A percentile compares a stretch with the other conserved stretches of the same genome.
Conservation (phyloP, 2,113 vertebrate genomes). For the Pedionomus torquatus region DNA sequence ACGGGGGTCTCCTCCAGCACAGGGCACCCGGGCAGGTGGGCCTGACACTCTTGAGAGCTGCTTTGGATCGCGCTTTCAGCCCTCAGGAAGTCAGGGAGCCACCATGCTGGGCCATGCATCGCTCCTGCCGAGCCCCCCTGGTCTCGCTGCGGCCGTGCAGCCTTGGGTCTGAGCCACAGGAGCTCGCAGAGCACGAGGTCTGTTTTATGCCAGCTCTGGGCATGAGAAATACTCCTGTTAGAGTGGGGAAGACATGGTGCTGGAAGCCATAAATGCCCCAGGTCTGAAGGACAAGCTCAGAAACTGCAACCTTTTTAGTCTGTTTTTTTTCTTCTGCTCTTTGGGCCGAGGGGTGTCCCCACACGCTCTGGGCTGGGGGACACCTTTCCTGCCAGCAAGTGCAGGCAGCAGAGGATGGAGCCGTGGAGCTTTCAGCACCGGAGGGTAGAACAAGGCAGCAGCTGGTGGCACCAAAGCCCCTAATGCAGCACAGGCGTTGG, state of each 20-base stretch:
- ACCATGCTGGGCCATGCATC: rapidly evolving
- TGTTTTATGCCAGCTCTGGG: not conserved
- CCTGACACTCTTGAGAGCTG: not conserved
- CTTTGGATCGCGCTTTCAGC: not conserved
- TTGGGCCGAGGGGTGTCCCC: not conserved
- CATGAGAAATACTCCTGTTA: not conserved
- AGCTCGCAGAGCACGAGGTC: rapidly evolving
- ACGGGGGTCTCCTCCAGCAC: not conserved
- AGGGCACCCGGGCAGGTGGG: rapidly evolving
- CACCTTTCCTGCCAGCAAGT: not conserved
- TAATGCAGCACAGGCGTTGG: not conserved
- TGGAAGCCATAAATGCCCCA: not conserved
- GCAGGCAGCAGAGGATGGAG: not conserved
- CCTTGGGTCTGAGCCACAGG: rapidly evolving
- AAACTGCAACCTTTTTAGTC: not conserved
- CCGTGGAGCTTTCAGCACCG: not conserved
- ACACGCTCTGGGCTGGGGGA: not conserved
- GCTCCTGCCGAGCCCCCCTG: not conserved
- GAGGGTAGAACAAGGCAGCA: not conserved
- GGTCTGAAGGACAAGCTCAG: not conserved
- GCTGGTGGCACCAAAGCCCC: not conserved
- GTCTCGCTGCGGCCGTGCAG: rapidly evolving
- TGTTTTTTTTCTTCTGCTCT: not conserved
- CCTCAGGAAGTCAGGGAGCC: not conserved
- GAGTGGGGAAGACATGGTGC: not conserved